A percentile compares a stretch with the other conserved stretches of the same genome.
Evolutionary conservation across 2,888 invertebrate species (phyloP).

Genomic region (Ypsolopha scabrella): DNA sequence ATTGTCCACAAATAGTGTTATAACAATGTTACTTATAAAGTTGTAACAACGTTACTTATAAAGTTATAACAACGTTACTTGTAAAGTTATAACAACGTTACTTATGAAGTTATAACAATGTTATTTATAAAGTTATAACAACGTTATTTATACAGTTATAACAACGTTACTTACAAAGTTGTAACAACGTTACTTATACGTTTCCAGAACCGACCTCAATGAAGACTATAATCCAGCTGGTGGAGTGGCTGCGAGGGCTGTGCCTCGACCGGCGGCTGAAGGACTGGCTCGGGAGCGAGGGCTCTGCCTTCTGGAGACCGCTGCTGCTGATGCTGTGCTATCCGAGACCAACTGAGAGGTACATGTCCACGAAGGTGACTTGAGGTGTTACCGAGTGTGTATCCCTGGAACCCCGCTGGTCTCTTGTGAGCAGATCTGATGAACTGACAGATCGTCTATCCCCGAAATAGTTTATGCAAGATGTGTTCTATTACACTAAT

Average conservation of each 20-base stretch:
- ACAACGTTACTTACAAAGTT: not conserved
- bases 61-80: no score
- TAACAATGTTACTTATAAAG: no score
- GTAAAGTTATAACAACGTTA: no score
- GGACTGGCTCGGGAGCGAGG: slow-evolving; percentile 90
- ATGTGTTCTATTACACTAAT: no score
- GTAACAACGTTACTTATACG: not conserved
- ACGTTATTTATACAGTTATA: not conserved
- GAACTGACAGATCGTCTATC: no score
- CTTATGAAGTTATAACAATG: no score
- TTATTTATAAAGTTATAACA: no score
- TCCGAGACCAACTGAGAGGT: slow-evolving; percentile 55
- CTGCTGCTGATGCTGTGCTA: slow-evolving; percentile 81
- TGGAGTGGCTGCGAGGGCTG: slow-evolving; percentile 86
- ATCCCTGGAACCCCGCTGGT: not conserved
- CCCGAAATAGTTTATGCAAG: no score
- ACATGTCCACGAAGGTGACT: slow-evolving; percentile 11
- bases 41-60: no score
- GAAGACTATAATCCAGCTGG: slow-evolving; percentile 58
- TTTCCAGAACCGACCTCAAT: slow-evolving; percentile 29
- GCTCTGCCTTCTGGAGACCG: slow-evolving; percentile 88
- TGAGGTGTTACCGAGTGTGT: no score
- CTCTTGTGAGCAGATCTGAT: not conserved
- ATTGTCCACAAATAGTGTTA: no score
- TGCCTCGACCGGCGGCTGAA: slow-evolving; percentile 85